phyloP scores from a whole-genome alignment of 2,113 vertebrate genomes.

The Gadus macrocephalus region DNA sequence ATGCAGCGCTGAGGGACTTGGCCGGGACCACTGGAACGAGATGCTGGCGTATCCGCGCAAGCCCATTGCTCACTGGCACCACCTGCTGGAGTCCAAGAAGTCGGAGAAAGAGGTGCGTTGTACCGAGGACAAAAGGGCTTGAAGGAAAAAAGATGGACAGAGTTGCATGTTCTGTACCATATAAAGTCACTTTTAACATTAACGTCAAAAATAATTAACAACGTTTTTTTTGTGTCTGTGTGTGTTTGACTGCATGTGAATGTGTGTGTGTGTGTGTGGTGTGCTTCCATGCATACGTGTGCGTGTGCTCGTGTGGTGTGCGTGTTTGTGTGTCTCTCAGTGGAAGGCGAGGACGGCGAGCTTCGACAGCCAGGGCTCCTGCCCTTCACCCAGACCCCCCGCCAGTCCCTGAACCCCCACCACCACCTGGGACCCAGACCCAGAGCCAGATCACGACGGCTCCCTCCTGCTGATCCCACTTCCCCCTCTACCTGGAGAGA shows the following conservation, averaged over 20 bases:
- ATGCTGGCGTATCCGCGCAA: slow-evolving; percentile 97
- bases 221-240: neutral
- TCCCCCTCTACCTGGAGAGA: slow-evolving; percentile 15
- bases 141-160: too few relatives aligned
- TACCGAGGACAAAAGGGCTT: neutral
- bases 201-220: neutral
- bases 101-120: slow-evolving; percentile 91
- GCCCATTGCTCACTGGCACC: slow-evolving; percentile 97
- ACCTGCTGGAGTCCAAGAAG: slow-evolving; percentile 91
- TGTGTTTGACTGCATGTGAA: neutral
- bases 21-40: slow-evolving; percentile 98
- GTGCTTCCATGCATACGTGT: slow-evolving; percentile 34
- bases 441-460: neutral
- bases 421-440: neutral
- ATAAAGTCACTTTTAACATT: neutral
- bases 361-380: slow-evolving; percentile 95
- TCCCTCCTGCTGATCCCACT: slow-evolving; percentile 48
- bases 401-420: slow-evolving; percentile 80
- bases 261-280: neutral
- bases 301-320: slow-evolving; percentile 16
- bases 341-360: slow-evolving; percentile 95
- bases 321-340: slow-evolving; percentile 59
- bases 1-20: slow-evolving; percentile 84
- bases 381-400: slow-evolving; percentile 89
- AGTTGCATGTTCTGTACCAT: too few relatives aligned